Evolutionary conservation across 2,113 vertebrate genomes (phyloP), one percentile per base, ranked within the genome.

Genomic region (Dasypus novemcinctus): DNA sequence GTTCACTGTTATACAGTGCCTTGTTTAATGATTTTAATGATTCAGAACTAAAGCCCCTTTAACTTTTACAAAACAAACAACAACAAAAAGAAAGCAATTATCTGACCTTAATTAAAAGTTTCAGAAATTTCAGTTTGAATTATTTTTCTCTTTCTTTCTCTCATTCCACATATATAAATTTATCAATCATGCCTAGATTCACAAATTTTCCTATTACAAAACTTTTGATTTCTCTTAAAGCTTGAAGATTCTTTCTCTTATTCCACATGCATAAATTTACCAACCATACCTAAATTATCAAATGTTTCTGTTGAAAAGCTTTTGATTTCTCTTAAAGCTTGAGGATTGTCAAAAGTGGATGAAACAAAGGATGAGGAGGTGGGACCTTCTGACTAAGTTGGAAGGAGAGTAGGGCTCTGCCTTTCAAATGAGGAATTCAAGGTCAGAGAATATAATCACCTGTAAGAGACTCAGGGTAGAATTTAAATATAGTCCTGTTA

Each of bases 241-340:
- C 23, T 90, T 71, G n/a, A 49, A 46, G 46, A 36, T 59, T 57
- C 7, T n/a, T 13, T 80, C n/a, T 71, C 7, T 75, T 41, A 57
- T 17, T 69, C 11, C 68, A 91, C 1, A 38, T 80, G 57, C 18
- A 69, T 63, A 76, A 54, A 54, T 66, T 72, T 90, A 72, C 23
- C n/a, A n/a, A n/a, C n/a, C n/a, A n/a, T n/a, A n/a, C n/a, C n/a
- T n/a, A n/a, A n/a, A n/a, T n/a, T n/a, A n/a, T n/a, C 36, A 49
- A 46, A 10, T 79, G 69, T 91, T 91, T 80, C 72, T 93, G 10
- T 91, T 93, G 52, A 72, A 74, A 94, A 64, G 1, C 59, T 86
- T 95, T 92, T 71, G 18, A 80, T 87, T 87, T 93, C 52, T 27
- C 41, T 94, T 90, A 85, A 79, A 87, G 17, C 23, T 90, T 71